A percentile compares a stretch with the other conserved stretches of the same genome.
These are phyloP conservation scores for Leptopilina myrica DNA, from an alignment of 2,888 invertebrate genomes.

Conservation along the genomic window DNA sequence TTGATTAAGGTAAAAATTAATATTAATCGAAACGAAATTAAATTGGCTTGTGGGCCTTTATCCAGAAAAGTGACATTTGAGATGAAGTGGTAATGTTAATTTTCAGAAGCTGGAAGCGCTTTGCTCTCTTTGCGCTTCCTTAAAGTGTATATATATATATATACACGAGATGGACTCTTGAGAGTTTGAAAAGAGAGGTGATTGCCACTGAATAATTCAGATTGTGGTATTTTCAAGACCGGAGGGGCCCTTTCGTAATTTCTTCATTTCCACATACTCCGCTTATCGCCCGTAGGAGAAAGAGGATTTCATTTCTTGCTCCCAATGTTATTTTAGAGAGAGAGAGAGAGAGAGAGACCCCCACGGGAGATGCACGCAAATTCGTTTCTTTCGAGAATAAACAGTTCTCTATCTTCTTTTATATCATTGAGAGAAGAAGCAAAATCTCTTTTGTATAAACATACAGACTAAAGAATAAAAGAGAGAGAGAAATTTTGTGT, in stretches of 20 bases:
- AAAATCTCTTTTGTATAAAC: too few relatives aligned
- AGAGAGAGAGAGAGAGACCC: neutral
- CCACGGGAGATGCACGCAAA: slow-evolving; percentile 14
- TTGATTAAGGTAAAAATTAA: neutral
- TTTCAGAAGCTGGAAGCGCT: slow-evolving; percentile 1
- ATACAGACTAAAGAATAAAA: too few relatives aligned
- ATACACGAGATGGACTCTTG: too few relatives aligned
- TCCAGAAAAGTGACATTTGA: neutral
- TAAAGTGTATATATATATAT: too few relatives aligned
- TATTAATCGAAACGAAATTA: neutral
- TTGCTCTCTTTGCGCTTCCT: neutral
- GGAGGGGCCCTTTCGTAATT: slow-evolving; percentile 32
- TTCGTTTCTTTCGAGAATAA: neutral
- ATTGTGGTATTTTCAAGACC: slow-evolving; percentile 34
- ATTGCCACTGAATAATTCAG: slow-evolving; percentile 36
- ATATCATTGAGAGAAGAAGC: too few relatives aligned
- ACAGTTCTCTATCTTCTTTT: neutral
- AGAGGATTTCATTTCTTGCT: slow-evolving; percentile 7
- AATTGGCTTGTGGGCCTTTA: slow-evolving; percentile 4
- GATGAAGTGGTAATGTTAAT: slow-evolving; percentile 24
- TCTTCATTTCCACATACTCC: slow-evolving; percentile 36
- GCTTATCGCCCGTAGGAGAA: slow-evolving; percentile 18
- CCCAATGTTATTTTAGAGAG: slow-evolving; percentile 7
- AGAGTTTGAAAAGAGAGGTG: slow-evolving; percentile 21
- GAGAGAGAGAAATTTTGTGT: neutral